A percentile compares a stretch with the other conserved stretches of the same genome.
These are phyloP conservation scores for Laterallus jamaicensis DNA, from an alignment of 2,113 vertebrate species.

Conservation along the genomic window DNA sequence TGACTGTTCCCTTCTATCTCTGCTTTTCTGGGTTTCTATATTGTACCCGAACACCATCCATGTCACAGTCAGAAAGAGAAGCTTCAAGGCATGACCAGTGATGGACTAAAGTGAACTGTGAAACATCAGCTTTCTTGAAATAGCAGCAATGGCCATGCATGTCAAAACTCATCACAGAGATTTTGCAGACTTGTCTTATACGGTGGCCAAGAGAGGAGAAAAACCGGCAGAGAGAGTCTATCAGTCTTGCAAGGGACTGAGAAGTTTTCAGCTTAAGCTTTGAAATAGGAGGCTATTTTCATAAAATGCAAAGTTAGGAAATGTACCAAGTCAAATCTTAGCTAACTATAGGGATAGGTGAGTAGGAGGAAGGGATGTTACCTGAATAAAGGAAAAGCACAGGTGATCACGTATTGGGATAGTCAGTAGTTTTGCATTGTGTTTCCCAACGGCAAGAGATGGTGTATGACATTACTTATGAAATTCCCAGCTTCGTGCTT, in stretches of 20 bases:
- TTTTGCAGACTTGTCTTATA: background rate
- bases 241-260: background rate
- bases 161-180: background rate
- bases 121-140: background rate
- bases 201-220: background rate
- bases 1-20: background rate
- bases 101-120: background rate
- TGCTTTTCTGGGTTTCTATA: background rate
- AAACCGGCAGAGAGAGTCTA: background rate
- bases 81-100: rapidly evolving
- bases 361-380: background rate
- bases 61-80: background rate
- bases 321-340: background rate
- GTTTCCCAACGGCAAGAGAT: background rate
- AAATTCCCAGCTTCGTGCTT: background rate
- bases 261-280: background rate
- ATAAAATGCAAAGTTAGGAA: slow-evolving; percentile 6
- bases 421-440: background rate
- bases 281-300: slow-evolving; percentile 14
- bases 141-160: background rate
- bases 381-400: background rate
- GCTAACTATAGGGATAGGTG: background rate
- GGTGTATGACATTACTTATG: background rate
- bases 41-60: background rate
- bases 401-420: background rate